Evolutionary conservation across 2,888 invertebrate genomes (phyloP), one percentile per base, ranked within the genome.

Genomic region (Tolmerus cingulatus): DNA sequence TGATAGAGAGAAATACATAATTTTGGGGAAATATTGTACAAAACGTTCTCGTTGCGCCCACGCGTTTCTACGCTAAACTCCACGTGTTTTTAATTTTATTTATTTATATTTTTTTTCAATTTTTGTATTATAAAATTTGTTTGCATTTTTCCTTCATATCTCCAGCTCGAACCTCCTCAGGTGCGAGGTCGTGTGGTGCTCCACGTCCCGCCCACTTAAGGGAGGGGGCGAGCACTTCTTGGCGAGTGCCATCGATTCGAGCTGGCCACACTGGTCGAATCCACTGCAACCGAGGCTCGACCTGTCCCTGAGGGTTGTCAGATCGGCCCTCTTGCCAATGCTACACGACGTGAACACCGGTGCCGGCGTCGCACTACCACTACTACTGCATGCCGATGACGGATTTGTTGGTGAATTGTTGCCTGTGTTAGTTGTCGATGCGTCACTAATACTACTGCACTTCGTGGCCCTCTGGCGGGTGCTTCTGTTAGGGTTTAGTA

Each of bases 131-230:
- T 77, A 23, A 12, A 55, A 43, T 23, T 66, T 66, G 23, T 27
- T 66, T 85, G 19, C 66, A 30, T 37, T 74, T 77, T 14, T 37
- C 12, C 40, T 86, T 90, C 89, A 90, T 89, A 91, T 90, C 92
- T 92, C 93, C 89, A 94, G 93, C 92, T 95, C 95, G 93, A 95
- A 95, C 91, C 94, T 94, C 92, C 95, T 95, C 93, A 95, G 95
- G 91, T 95, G 94, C 93, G 89, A 86, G 77, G 87, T 87, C 78
- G 88, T 87, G 87, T 89, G 88, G 87, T 89, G 92, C 92, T 95
- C 95, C 91, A 95, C 95, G 93, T 96, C 96, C 94, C 95, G 94
- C 92, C 96, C 96, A 92, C 93, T 94, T 90, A 94, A 94, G 91
- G 95, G 94, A 91, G 93, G 93, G 92, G 93, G 92, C 91, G 93